Evolutionary conservation across 2,888 invertebrate species (phyloP), one percentile per base, ranked within the genome.

Genomic region (Poecilobothrus nobilitatus): DNA sequence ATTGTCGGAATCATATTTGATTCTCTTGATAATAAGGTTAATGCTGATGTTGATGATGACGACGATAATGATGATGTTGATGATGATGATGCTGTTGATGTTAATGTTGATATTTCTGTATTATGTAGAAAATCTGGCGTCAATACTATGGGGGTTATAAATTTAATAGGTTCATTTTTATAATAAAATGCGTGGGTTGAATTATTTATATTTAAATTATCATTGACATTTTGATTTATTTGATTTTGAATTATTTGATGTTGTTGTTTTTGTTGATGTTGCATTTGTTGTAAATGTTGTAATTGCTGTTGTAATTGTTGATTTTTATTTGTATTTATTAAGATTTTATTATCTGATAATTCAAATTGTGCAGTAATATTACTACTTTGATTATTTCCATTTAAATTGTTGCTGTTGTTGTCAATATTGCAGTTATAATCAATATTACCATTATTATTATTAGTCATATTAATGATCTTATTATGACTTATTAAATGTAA

Each of bases 401-500:
- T 53, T 12, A 18, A 15, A 18, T 1, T 53, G 1, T n/a, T n/a
- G 15, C 18, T 18, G 18, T 53, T 9, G 15, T 18, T 53, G 18
- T 18, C 18, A 18, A 3, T 18, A 53, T 53, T 53, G 37, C 12
- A 8, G 12, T 44, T 44, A 9, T 9, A 10, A 44, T 44, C 12
- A 53, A 2, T 53, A 9, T 53, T 53, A 53, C 6, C 15, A 53
- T 53, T 53, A 53, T 53, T 2, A 53, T n/a, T 53, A n/a, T n/a
- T 12, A 53, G 53, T 53, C 15, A 44, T 67, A 69, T 72, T 71
- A 63, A 78, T 76, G 18, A 76, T 71, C 65, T 74, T 77, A 41
- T 88, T 86, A 78, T 92, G 92, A 70, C 88, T 88, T 76, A 92
- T 92, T 73, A 93, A 83, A 80, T 93, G 92, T 76, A 92, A 91